These are phyloP conservation scores for Dasysyrphus tricinctus DNA, from an alignment of 2,888 invertebrate species.

Conservation along the genomic window DNA sequence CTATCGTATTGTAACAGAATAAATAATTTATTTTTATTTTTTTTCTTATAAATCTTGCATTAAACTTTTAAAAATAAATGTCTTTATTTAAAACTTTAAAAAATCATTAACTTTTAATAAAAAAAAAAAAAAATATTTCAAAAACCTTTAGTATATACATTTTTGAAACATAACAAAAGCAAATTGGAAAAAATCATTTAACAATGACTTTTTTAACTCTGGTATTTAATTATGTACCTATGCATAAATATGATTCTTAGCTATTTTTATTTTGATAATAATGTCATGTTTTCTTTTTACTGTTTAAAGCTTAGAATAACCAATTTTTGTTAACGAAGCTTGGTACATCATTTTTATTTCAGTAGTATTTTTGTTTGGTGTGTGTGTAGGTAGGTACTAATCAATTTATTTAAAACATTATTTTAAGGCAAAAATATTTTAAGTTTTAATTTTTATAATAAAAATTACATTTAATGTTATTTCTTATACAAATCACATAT, in stretches of 20 bases:
- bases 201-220: not conserved
- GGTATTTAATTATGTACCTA: not conserved
- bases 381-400: not conserved
- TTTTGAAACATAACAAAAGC: not conserved
- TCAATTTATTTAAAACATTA: slow-evolving; percentile 48
- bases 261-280: not conserved
- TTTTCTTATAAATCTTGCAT: not conserved
- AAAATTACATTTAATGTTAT: slow-evolving; percentile 52
- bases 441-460: slow-evolving; percentile 10
- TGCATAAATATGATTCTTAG: not conserved
- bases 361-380: not conserved
- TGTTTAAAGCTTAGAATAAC: slow-evolving; percentile 10
- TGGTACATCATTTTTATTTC: not conserved
- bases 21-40: slow-evolving; percentile 5
- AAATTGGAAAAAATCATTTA: slow-evolving; percentile 18
- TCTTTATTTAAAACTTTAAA: slow-evolving; percentile 19
- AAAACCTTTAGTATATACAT: not conserved
- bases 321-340: slow-evolving; percentile 8
- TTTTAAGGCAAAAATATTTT: slow-evolving; percentile 67
- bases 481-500: slow-evolving; percentile 70
- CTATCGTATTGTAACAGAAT: slow-evolving; percentile 43
- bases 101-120: not conserved
- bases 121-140: not conserved
- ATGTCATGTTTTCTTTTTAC: not conserved
- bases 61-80: slow-evolving; percentile 24